Conservation (phyloP, 2,888 invertebrate species). For the Epinotia demarniana region DNA sequence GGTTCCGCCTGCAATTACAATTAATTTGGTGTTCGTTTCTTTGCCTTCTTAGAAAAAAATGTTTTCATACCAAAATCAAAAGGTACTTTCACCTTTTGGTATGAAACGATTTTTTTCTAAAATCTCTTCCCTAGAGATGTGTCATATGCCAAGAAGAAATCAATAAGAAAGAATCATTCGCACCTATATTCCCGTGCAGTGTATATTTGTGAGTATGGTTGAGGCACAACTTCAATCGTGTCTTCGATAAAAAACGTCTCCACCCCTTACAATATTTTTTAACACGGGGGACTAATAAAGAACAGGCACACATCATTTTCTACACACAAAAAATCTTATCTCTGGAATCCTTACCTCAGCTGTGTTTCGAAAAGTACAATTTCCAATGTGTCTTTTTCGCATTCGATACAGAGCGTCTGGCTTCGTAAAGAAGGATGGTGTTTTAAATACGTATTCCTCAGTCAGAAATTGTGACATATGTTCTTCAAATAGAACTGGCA, state of each 20-base stretch:
- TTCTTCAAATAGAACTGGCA: slow-evolving; percentile 12
- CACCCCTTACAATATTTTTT: neutral
- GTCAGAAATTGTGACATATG: slow-evolving; percentile 10
- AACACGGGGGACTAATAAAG: slow-evolving; percentile 12
- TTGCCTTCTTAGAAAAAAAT: no score
- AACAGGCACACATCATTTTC: slow-evolving; percentile 14
- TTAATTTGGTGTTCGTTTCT: no score
- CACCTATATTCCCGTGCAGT: slow-evolving; percentile 7
- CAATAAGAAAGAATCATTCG: neutral
- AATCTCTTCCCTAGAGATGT: no score
- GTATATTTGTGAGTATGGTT: slow-evolving; percentile 2
- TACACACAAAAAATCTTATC: slow-evolving; percentile 6
- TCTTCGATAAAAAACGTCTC: slow-evolving; percentile 3
- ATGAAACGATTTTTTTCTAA: no score
- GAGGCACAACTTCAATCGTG: slow-evolving; percentile 15
- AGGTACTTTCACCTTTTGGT: no score
- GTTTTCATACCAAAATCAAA: no score
- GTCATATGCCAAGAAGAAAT: no score
- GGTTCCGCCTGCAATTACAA: no score
- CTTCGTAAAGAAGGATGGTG: slow-evolving; percentile 9
- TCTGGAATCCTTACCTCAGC: slow-evolving; percentile 14
- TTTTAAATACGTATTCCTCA: neutral
- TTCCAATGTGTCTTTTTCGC: slow-evolving; percentile 2
- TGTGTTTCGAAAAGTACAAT: slow-evolving; percentile 18
- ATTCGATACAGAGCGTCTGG: slow-evolving; percentile 18